Percentiles rank a stretch among this genome's conserved stretches.
Conservation (phyloP, 2,888 invertebrate species). For the Caenorhabditis parvicauda region DNA sequence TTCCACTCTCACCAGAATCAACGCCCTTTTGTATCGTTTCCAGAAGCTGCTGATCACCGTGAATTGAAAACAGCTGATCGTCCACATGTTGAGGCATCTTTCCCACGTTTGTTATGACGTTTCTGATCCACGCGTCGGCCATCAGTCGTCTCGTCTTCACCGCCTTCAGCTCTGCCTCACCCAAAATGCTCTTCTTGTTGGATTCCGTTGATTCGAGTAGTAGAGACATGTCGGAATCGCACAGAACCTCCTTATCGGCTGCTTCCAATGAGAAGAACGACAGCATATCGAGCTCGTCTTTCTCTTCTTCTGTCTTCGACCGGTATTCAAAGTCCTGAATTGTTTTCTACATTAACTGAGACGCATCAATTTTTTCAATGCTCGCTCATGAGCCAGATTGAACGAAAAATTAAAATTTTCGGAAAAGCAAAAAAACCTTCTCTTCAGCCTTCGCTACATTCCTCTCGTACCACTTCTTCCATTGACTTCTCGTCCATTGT, state of each 20-base stretch:
- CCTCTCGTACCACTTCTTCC: slow-evolving; percentile 39
- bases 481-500: slow-evolving; percentile 40
- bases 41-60: slow-evolving; percentile 21
- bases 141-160: slow-evolving; percentile 21
- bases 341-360: no score
- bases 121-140: slow-evolving; percentile 36
- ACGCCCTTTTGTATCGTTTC: slow-evolving; percentile 10
- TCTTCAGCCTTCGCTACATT: slow-evolving; percentile 16
- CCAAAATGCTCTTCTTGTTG: slow-evolving; percentile 2
- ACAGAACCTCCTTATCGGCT: slow-evolving; percentile 22
- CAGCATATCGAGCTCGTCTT: slow-evolving; percentile 34
- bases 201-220: slow-evolving; percentile 26
- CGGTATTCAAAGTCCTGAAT: slow-evolving; percentile 51
- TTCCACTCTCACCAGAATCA: slow-evolving; percentile 6
- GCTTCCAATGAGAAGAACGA: slow-evolving; percentile 28
- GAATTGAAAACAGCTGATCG: slow-evolving; percentile 2
- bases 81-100: slow-evolving; percentile 7
- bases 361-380: slow-evolving; percentile 29
- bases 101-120: slow-evolving; percentile 27
- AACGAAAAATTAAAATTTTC: no score
- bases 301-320: slow-evolving; percentile 45
- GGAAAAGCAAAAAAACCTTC: no score
- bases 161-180: slow-evolving; percentile 6
- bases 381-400: no score
- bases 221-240: slow-evolving; percentile 24